These are phyloP conservation scores for Drosophila guanche DNA, from an alignment of 1,140 invertebrate species.

Conservation along the genomic window DNA sequence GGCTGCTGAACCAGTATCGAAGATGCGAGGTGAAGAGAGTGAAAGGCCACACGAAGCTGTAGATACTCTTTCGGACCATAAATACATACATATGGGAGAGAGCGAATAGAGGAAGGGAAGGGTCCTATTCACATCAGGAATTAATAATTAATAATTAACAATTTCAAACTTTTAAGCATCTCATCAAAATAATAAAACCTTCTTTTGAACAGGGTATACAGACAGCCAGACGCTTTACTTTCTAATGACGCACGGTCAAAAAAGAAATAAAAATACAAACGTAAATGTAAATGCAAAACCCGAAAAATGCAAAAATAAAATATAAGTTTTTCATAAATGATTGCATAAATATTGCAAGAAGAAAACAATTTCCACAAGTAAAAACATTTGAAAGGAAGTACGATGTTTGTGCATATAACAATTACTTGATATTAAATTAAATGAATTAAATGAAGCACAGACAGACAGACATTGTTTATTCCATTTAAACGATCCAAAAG, in stretches of 20 bases:
- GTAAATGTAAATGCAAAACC: slow-evolving; percentile 24
- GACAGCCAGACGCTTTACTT: slow-evolving; percentile 39
- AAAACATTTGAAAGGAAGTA: slow-evolving; percentile 20
- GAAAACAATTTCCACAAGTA: neutral
- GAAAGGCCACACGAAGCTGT: too few relatives aligned
- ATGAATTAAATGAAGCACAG: neutral
- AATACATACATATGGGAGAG: slow-evolving; percentile 8
- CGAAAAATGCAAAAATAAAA: slow-evolving; percentile 22
- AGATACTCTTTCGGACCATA: too few relatives aligned
- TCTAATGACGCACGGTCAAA: slow-evolving; percentile 44
- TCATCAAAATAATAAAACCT: too few relatives aligned
- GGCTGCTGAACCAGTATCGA: slow-evolving; percentile 1
- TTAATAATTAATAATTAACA: too few relatives aligned
- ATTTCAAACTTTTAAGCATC: too few relatives aligned
- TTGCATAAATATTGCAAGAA: slow-evolving; percentile 8
- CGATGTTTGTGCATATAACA: too few relatives aligned
- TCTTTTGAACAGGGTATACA: too few relatives aligned
- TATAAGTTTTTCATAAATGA: slow-evolving; percentile 44
- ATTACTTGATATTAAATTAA: too few relatives aligned
- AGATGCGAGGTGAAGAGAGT: too few relatives aligned
- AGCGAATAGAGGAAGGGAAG: too few relatives aligned
- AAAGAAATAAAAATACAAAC: neutral
- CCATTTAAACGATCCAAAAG: slow-evolving; percentile 28
- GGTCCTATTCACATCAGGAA: too few relatives aligned
- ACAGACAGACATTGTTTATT: neutral